A percentile compares a stretch with the other conserved stretches of the same genome.
These are phyloP conservation scores for Drosophila infuscata DNA, from an alignment of 2,888 invertebrate species.

Conservation along the genomic window DNA sequence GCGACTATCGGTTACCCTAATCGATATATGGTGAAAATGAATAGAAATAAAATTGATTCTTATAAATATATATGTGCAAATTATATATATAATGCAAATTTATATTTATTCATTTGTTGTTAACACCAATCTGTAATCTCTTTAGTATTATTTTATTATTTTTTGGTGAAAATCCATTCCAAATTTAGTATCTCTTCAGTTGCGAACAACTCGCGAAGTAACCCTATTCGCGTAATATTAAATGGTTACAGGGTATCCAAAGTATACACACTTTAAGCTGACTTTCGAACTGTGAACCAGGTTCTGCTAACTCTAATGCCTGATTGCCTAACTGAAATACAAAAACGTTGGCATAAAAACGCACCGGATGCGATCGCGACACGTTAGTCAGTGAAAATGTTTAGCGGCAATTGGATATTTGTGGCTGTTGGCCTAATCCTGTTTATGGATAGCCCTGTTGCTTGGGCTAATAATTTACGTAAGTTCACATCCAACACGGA, in stretches of 20 bases:
- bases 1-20: neutral
- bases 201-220: neutral
- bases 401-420: neutral
- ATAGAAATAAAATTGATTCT: neutral
- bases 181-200: neutral
- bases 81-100: neutral
- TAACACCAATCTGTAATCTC: neutral
- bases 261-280: neutral
- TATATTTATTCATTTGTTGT: neutral
- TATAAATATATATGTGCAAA: neutral
- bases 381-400: slow-evolving; percentile 40
- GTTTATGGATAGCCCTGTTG: neutral
- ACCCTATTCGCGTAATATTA: neutral
- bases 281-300: slow-evolving; percentile 10
- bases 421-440: neutral
- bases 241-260: neutral
- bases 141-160: neutral
- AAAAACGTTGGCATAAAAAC: slow-evolving; percentile 35
- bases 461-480: slow-evolving; percentile 5
- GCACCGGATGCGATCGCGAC: slow-evolving; percentile 10
- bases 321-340: neutral
- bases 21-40: neutral
- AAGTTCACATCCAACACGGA: slow-evolving; percentile 1
- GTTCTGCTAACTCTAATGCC: neutral
- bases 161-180: neutral